These are phyloP conservation scores for Danio aesculapii DNA, from an alignment of 2,797 vertebrate genomes.

Conservation along the genomic window DNA sequence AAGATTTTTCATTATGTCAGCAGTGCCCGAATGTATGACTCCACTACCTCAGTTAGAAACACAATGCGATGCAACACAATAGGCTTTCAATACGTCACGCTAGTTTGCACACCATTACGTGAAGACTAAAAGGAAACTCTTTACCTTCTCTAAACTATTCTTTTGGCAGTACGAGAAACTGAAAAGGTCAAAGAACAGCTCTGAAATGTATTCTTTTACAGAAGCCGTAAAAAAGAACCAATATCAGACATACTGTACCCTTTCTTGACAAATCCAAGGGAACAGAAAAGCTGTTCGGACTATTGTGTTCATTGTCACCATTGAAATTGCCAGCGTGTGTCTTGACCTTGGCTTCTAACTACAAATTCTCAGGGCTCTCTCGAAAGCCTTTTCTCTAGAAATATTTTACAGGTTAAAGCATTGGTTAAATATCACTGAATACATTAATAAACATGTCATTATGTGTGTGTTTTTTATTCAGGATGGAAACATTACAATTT, in stretches of 20 bases:
- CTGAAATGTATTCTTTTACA: slow-evolving; percentile 11
- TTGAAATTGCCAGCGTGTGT: neutral
- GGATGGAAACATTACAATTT: neutral
- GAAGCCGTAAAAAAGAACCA: slow-evolving; percentile 17
- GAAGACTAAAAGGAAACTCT: neutral
- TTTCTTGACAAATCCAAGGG: slow-evolving; percentile 14
- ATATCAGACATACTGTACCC: slow-evolving; percentile 5
- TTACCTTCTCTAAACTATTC: slow-evolving; percentile 6
- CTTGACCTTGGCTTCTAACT: slow-evolving; percentile 30
- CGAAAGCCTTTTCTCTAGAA: neutral
- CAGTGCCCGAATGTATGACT: neutral
- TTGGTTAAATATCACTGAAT: neutral
- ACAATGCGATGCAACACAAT: neutral
- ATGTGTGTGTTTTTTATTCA: neutral
- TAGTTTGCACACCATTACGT: slow-evolving; percentile 35
- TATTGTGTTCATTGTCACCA: slow-evolving; percentile 9
- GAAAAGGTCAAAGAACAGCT: slow-evolving; percentile 24
- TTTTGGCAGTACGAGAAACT: neutral
- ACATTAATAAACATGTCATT: neutral
- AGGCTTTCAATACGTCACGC: slow-evolving; percentile 30
- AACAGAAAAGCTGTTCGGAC: slow-evolving; percentile 34
- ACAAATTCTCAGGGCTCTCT: slow-evolving; percentile 4
- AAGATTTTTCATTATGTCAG: neutral
- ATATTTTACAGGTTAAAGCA: neutral
- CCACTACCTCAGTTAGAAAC: slow-evolving; percentile 4